Evolutionary conservation across 2,797 vertebrate species (phyloP), one percentile per base, ranked within the genome.

Genomic region (Balearica regulorum): DNA sequence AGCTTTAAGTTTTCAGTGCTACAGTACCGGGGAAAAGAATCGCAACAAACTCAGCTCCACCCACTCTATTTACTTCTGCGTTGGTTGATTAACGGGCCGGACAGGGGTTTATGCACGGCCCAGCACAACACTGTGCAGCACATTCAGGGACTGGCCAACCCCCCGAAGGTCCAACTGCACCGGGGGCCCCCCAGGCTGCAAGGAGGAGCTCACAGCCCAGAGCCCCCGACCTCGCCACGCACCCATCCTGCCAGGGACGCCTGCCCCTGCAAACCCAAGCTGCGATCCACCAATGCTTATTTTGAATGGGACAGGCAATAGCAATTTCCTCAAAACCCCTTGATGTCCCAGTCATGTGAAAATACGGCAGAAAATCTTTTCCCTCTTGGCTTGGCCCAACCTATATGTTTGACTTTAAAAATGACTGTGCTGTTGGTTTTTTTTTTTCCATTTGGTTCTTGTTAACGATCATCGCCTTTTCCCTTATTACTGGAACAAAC

Each of bases 401-500:
- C 73, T 53, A 2, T 58, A 21, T 11, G 60, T 41, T 85, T 91
- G 88, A 89, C 86, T 95, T 87, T 6, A 37, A 65, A 93, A 78
- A 93, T 91, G 85, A 91, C 82, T 94, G 83, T 90, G 85, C 82
- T 1, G 39, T 26, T 51, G 49, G 25, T 37, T 44, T 35, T 35
- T 15, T 16, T 76, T 81, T 79, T 71, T 83, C 64, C n/a, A 22
- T 58, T 88, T 69, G 72, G 31, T 91, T 94, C 87, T 93, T 91
- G 82, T 93, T 93, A 94, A 89, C 6, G 25, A 78, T 73, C 91
- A 26, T 6, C 8, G 5, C 62, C 72, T 85, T 79, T 87, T 91
- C 84, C 78, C 65, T 90, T 68, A 14, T 93, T 85, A 93, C 89
- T 51, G 94, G 93, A 92, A 96, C 60, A 94, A 92, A 92, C 60